Evolutionary conservation across 2,113 vertebrate species (phyloP), one percentile per base, ranked within the genome.

Genomic region (Triplophysa tibetana): DNA sequence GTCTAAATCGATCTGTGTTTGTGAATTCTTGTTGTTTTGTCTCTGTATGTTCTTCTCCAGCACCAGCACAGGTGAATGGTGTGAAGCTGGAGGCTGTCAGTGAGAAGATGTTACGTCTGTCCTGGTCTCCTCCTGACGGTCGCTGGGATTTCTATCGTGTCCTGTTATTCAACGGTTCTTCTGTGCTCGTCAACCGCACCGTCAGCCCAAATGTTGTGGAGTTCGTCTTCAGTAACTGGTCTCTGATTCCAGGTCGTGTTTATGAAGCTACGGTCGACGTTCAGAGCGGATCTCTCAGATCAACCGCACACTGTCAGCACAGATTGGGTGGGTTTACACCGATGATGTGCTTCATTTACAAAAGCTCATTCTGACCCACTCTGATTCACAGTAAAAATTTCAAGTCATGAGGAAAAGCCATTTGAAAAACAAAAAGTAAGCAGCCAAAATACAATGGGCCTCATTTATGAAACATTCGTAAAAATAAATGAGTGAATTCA

Each of bases 131-230:
- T 84, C 95, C 96, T 88, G 82, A 75, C 81, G 97, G 97, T 74
- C 90, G 95, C 63, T 97, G 95, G 96, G 95, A 99, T 48, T 86
- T 88, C 69, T 98, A 96, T 81, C 90, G 75, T 0, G 50, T 98
- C 67, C 64, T 94, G 38, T 89, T 99, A 54, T 90, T 89, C 85
- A 94, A 95, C 43, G 87, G 54, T 1, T 93, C 94, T 0, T 38
- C 0, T 1, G 83, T 92, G 13, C 50, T 96, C 67, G 86, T 92
- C 70, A 97, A 96, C 63, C 10, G 52, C 66, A 95, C 93, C 0
- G 4, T 94, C 0, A 68, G 81, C 41, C 94, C 88, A 82, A 79
- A 82, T 2, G 65, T 68, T 38, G 88, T 75, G 0, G 87, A 90
- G 12, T 90, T 92, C 61, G 58, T 83, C 67, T 56, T 95, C 81